These are phyloP conservation scores for Tetragnatha montana DNA, from an alignment of 2,888 invertebrate species.

Conservation along the genomic window DNA sequence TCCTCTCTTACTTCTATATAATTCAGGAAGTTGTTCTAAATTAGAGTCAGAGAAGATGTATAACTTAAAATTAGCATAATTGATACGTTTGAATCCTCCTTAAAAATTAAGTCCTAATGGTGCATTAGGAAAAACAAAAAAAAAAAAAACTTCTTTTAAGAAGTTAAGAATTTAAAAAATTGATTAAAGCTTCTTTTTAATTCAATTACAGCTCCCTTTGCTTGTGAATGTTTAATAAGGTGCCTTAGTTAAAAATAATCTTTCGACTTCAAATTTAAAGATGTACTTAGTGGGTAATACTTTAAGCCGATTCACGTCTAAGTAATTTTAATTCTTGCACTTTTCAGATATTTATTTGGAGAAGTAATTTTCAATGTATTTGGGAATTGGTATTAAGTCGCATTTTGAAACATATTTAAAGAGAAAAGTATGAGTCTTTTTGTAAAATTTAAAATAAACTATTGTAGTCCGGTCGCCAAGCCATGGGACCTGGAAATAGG, in stretches of 20 bases:
- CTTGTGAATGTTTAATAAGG: not conserved
- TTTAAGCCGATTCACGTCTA: no score
- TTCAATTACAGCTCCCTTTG: not conserved
- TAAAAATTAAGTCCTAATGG: not conserved
- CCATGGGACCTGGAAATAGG: no score
- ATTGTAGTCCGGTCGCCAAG: no score
- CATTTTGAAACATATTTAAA: no score
- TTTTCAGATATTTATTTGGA: no score
- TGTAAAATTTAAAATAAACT: no score
- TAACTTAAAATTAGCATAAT: not conserved
- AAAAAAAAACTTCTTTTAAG: not conserved
- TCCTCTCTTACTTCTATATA: not conserved
- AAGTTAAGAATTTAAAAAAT: not conserved
- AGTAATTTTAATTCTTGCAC: no score
- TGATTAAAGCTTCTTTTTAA: not conserved
- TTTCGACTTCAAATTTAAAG: not conserved
- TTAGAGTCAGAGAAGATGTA: not conserved
- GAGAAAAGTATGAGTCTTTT: no score
- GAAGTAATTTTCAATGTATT: no score
- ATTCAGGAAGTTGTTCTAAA: not conserved
- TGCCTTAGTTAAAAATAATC: not conserved
- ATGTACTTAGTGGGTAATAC: no score
- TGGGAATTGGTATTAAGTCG: no score
- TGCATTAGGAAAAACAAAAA: not conserved
- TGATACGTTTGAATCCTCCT: not conserved